Evolutionary conservation across 2,113 vertebrate genomes (phyloP).

Genomic region (Chloropsis hardwickii): DNA sequence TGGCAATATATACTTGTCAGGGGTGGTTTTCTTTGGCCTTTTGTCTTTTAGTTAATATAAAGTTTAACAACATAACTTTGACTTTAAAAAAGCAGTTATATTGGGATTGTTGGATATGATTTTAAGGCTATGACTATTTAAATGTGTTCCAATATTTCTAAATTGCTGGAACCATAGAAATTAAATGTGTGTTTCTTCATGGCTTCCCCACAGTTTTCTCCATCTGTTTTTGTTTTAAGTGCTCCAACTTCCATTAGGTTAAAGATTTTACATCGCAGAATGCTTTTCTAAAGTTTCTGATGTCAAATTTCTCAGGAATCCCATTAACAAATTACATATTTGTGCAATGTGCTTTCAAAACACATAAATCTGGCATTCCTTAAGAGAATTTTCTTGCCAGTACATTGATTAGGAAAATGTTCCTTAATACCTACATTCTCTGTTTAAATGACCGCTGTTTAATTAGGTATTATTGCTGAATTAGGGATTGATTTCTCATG

Average conservation of each 20-base stretch:
- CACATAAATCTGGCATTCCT: not conserved
- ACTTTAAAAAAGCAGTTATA: not conserved
- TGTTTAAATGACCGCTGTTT: conserved; percentile 18
- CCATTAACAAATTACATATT: not conserved
- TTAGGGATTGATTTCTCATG: conserved; percentile 50
- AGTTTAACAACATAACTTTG: not conserved
- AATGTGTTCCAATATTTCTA: not conserved
- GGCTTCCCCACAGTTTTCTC: not conserved
- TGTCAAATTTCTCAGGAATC: not conserved
- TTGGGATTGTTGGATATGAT: not conserved
- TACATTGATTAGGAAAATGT: conserved; percentile 44
- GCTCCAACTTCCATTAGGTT: not conserved
- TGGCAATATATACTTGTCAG: not conserved
- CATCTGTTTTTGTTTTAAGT: not conserved
- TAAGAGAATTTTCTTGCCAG: conserved; percentile 15
- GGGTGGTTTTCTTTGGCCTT: not conserved
- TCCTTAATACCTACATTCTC: not conserved
- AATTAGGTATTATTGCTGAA: conserved; percentile 33
- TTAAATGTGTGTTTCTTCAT: not conserved
- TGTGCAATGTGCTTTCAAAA: not conserved
- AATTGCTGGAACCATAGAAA: not conserved
- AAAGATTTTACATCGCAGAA: not conserved
- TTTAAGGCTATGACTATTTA: not conserved
- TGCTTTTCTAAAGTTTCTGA: not conserved
- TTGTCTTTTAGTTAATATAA: not conserved